Conservation (phyloP, 2,797 vertebrate genomes). For the Cyclopterus lumpus region DNA sequence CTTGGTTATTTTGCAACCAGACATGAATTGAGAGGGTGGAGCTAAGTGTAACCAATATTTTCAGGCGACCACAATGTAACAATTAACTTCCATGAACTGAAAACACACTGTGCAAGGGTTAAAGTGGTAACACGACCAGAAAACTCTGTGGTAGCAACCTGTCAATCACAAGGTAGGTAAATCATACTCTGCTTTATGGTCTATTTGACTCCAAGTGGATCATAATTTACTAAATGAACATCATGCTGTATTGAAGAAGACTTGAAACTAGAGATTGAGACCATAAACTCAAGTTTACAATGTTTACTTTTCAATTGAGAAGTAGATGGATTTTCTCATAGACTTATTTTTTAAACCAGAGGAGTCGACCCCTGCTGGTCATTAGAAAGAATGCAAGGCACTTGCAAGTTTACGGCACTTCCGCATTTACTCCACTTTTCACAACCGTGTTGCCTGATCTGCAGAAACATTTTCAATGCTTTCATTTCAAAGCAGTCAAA, state of each 20-base stretch:
- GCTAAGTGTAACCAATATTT: neutral
- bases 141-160: neutral
- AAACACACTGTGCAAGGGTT: neutral
- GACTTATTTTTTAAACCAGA: neutral
- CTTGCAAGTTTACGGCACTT: neutral
- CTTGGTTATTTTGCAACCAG: neutral
- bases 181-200: neutral
- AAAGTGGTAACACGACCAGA: neutral
- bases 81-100: neutral
- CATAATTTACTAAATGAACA: neutral
- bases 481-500: neutral
- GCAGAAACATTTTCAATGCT: neutral
- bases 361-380: neutral
- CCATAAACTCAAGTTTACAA: neutral
- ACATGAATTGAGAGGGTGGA: neutral
- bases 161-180: neutral
- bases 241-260: neutral
- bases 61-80: neutral
- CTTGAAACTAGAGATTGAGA: neutral
- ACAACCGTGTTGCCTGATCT: neutral
- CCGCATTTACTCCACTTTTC: neutral
- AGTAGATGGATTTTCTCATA: neutral
- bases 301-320: neutral
- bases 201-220: neutral
- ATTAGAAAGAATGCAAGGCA: neutral